Evolutionary conservation across 2,113 vertebrate species (phyloP).

Genomic region (Ctenomys sociabilis): DNA sequence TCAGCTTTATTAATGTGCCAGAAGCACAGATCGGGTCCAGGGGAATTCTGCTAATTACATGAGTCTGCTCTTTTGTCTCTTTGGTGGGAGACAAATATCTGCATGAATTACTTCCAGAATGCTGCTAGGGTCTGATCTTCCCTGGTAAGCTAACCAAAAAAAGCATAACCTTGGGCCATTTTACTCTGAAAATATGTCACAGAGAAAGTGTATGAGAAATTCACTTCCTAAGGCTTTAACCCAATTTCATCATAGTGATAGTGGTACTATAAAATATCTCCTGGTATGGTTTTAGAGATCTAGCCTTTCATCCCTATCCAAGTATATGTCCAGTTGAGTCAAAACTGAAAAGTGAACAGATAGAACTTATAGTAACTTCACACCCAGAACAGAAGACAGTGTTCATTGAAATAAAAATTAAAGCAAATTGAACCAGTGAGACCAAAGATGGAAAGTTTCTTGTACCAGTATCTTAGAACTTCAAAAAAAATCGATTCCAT

Average conservation of each 20-base stretch:
- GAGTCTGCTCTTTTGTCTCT: slow-evolving; percentile 55
- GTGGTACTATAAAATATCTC: slow-evolving; percentile 14
- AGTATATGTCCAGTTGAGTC: not conserved
- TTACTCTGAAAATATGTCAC: slow-evolving; percentile 24
- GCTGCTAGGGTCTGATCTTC: not conserved
- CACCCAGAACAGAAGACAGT: not conserved
- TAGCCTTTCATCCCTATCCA: not conserved
- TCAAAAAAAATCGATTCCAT: not conserved
- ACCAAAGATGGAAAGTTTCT: slow-evolving; percentile 55
- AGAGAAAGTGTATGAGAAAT: not conserved
- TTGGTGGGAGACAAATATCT: not conserved
- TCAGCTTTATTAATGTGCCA: slow-evolving; percentile 78
- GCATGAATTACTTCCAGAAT: not conserved
- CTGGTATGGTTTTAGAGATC: not conserved
- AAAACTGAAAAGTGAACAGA: slow-evolving; percentile 33
- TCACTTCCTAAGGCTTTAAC: not conserved
- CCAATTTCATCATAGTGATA: not conserved
- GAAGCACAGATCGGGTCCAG: slow-evolving; percentile 61
- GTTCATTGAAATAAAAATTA: slow-evolving; percentile 17
- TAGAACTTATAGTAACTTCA: not conserved
- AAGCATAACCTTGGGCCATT: not conserved
- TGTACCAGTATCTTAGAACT: not conserved
- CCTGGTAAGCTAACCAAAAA: not conserved
- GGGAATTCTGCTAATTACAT: slow-evolving; percentile 31
- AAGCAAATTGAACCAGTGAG: slow-evolving; percentile 33